A percentile compares a stretch with the other conserved stretches of the same genome.
Evolutionary conservation across 2,113 vertebrate species (phyloP).

Genomic region (Myotis davidii): DNA sequence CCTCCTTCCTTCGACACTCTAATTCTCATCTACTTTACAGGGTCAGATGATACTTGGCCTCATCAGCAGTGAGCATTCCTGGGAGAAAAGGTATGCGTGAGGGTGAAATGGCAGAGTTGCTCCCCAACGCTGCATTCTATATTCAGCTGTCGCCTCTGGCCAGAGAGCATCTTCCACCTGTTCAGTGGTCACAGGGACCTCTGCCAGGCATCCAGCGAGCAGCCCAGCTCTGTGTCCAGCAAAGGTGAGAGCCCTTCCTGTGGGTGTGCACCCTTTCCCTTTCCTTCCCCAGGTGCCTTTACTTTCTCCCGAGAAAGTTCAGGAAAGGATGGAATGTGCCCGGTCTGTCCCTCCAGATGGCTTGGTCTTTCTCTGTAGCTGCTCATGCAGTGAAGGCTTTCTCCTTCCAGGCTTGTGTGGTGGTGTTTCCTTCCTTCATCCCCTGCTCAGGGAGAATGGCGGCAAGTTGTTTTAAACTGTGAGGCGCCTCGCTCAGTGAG

Average conservation of each 20-base stretch:
- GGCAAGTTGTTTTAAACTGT: not conserved
- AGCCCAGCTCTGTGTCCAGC: not conserved
- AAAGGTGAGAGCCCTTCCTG: not conserved
- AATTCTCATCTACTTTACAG: not conserved
- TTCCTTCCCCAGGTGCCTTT: not conserved
- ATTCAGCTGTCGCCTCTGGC: not conserved
- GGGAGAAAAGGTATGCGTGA: rapidly evolving
- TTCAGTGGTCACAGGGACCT: not conserved
- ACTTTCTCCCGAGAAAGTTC: not conserved
- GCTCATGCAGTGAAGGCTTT: not conserved
- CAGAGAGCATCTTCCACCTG: not conserved
- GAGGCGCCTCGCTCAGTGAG: not conserved
- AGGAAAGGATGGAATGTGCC: not conserved
- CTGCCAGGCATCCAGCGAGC: rapidly evolving
- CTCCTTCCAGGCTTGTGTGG: not conserved
- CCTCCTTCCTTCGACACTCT: not conserved
- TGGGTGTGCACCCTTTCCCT: too few relatives aligned
- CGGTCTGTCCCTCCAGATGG: not conserved
- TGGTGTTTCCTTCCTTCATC: not conserved
- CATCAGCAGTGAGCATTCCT: not conserved
- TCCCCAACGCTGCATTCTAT: not conserved
- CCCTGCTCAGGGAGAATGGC: not conserved
- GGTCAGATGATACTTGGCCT: not conserved
- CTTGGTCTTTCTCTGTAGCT: not conserved
- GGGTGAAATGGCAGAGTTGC: not conserved